Conservation (phyloP, 2,888 invertebrate species). For the Mimachlamys varia region DNA sequence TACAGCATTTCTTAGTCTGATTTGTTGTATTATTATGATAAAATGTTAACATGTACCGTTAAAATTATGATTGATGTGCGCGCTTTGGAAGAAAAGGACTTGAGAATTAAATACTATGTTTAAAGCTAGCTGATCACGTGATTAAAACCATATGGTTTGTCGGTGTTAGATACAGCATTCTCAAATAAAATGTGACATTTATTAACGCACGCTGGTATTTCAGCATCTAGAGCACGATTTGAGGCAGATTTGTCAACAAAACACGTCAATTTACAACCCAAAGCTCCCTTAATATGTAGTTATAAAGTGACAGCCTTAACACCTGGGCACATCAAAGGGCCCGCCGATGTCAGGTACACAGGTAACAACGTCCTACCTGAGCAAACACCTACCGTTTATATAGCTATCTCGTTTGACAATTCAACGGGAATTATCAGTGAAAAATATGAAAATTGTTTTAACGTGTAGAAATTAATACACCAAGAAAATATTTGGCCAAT, state of each 20-base stretch:
- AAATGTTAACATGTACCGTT: not conserved
- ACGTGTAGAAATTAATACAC: conserved; percentile 39
- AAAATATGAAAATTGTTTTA: conserved; percentile 45
- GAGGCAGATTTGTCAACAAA: conserved; percentile 45
- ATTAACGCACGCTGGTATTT: conserved; percentile 45
- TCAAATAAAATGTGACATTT: conserved; percentile 40
- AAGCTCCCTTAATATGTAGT: conserved; percentile 42
- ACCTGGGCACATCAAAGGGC: conserved; percentile 44
- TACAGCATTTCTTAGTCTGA: not conserved
- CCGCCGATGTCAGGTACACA: conserved; percentile 39
- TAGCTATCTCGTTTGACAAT: conserved; percentile 34
- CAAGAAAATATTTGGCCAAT: conserved; percentile 1
- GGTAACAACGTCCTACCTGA: conserved; percentile 37
- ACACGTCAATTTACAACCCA: conserved; percentile 45
- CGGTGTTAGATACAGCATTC: not conserved
- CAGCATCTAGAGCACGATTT: conserved; percentile 47
- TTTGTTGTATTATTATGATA: not conserved
- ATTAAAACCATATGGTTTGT: not conserved
- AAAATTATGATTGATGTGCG: not conserved
- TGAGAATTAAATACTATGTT: not conserved
- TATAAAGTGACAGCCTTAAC: conserved; percentile 46
- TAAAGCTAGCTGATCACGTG: not conserved
- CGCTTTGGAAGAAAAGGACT: not conserved
- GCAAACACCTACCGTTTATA: conserved; percentile 8
- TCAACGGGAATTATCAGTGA: conserved; percentile 43